Evolutionary conservation across 2,888 invertebrate species (phyloP), one percentile per base, ranked within the genome.

Genomic region (Podabrus alpinus): DNA sequence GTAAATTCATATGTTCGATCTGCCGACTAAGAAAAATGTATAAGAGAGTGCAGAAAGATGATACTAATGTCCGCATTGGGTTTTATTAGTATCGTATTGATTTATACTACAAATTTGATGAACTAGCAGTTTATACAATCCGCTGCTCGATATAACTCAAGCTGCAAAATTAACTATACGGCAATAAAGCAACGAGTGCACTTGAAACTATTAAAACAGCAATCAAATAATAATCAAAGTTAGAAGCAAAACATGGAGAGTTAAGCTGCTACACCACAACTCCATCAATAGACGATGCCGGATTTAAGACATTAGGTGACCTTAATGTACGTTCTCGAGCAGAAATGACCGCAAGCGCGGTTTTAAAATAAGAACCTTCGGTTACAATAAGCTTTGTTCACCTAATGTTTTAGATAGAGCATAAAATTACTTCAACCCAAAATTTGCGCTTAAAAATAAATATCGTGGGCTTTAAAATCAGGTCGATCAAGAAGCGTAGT

Each of bases 221-320:
- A 81, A 82, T 82, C 81, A 82, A 83, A 82, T 81, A 82, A 82
- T 81, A 82, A 82, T 83, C 82, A 81, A 80, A 82, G 80, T 80
- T 77, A 59, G 78, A 69, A 68, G 71, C 75, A 73, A 77, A 77
- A 77, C 77, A 77, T 67, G 70, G 66, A 16, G 77, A 71, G 71
- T 69, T 77, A 72, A 77, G 75, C 73, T 66, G 71, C 76, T 71
- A 73, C 77, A 76, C 78, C 77, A 71, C 78, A 75, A 73, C 75
- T 75, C 72, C 73, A 77, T 78, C 78, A 78, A 78, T 77, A 77
- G 75, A 66, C 74, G 68, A 62, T 77, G 75, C 76, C 69, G 79
- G 79, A 79, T 81, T 80, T 79, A 78, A 77, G 78, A 78, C 77
- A 78, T 79, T 76, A 71, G 70, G 73, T 71, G 71, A 69, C 77